Base-by-base conservation (phyloP, 2,797 vertebrate species). In the Lophotriccus pileatus region DNA sequence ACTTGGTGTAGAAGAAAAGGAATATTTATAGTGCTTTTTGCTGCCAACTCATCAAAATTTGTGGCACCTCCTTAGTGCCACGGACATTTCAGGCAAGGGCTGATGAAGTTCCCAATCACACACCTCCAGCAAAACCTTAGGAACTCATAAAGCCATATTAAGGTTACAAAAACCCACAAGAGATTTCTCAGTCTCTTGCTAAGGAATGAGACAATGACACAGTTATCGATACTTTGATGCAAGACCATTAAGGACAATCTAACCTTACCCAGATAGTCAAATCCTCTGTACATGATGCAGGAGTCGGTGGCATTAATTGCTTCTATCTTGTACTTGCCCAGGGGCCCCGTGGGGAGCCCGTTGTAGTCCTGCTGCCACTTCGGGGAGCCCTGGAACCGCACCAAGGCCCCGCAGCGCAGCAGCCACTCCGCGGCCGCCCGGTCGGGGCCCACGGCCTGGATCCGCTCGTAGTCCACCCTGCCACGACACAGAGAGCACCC, bases 391-490 rank as follows among this genome's bases (percentile, higher is more conserved):
- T 97, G 96, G 79, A 98, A 99, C 36, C 98, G 97, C 30, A 99
- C 99, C 92, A 97, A 97, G 23, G 99, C 99, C 1, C 99, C 99
- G 9, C 99, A 99, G 20, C 99, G 98, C 91, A 99, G 96, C 68
- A 99, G 98, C 99, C 99, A 99, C 95, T 99, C 99, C 0, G 99
- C 98, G 1, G 99, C 99, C 0, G 99, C 99, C 60, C 98, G 97
- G 91, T 99, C 99, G 0, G 99, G 99, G 8, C 99, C 99, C 0
- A 98, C 98, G 0, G 98, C 98, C 63, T 97, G 98, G 84, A 99
- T 99, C 27, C 99, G 98, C 24, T 99, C 99, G 6, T 99, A 86
- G 96, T 99, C 99, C 82, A 99, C 99, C 95, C 99, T 99, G 97
- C 53, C 23, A 11, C 39, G n/a, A 59, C 50, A 93, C 27, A 80